A percentile compares a stretch with the other conserved stretches of the same genome.
These are phyloP conservation scores for Habropoda laboriosa DNA, from an alignment of 1,140 invertebrate genomes.

Conservation along the genomic window DNA sequence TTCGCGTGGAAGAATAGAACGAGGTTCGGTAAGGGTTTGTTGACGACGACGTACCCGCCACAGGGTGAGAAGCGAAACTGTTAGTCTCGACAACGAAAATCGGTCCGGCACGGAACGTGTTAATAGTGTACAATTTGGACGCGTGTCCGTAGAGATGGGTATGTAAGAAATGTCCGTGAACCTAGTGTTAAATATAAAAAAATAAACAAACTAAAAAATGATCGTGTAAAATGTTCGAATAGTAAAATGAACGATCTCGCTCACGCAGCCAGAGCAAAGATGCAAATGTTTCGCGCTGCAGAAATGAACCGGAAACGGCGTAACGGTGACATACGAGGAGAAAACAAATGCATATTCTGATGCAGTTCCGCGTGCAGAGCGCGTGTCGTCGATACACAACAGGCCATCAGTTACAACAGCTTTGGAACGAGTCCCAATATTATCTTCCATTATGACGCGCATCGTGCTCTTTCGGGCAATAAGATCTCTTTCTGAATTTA, in stretches of 20 bases:
- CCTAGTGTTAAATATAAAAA: too few relatives aligned
- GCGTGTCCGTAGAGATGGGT: too few relatives aligned
- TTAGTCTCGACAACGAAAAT: too few relatives aligned
- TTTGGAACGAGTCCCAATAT: slow-evolving; percentile 68
- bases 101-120: too few relatives aligned
- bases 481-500: slow-evolving; percentile 70
- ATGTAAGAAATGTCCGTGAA: too few relatives aligned
- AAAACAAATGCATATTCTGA: slow-evolving; percentile 50
- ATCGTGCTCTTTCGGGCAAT: slow-evolving; percentile 72
- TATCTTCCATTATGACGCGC: slow-evolving; percentile 71
- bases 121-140: too few relatives aligned
- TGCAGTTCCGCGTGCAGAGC: slow-evolving; percentile 38
- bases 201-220: too few relatives aligned
- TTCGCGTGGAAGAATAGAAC: too few relatives aligned
- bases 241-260: not conserved
- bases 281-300: slow-evolving; percentile 6
- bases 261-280: not conserved
- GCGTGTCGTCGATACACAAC: slow-evolving; percentile 42
- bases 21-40: too few relatives aligned
- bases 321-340: not conserved
- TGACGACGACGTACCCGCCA: too few relatives aligned
- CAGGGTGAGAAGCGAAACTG: too few relatives aligned
- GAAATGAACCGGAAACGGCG: slow-evolving; percentile 33
- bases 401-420: slow-evolving; percentile 62
- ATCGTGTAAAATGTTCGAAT: too few relatives aligned